Evolutionary conservation across 1,140 invertebrate genomes (phyloP), one percentile per base, ranked within the genome.

Genomic region (Aphis craccivora): DNA sequence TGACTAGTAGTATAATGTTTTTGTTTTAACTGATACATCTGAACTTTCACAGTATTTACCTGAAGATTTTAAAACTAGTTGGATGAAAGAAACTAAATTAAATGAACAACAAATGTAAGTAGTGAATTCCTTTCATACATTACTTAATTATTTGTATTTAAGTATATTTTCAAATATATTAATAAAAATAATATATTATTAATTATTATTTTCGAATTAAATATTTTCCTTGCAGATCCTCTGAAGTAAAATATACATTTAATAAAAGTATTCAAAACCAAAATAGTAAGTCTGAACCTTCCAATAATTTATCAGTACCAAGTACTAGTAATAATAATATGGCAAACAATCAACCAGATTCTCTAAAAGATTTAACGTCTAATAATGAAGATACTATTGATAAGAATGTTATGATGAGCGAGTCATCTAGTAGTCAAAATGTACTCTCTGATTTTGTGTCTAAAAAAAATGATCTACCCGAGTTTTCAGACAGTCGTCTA

Each of bases 401-500:
- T 76, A 76, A n/a, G n/a, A 48, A 51, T 23, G 2, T 81, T 35
- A 37, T 4, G 25, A 91, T 35, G 35, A 40, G 37, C 22, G 35
- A 90, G 3, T 60, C 37, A 40, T 30, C 55, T 91, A n/a, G 48
- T 88, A 48, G 2, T 1, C 37, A 45, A 48, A 48, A 91, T 91
- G 30, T n/a, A 81, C 18, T 76, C 14, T 2, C 55, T 92, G 37
- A 83, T 43, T 20, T 20, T 40, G 3, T 53, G n/a, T 35, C 8
- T 30, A 25, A 35, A 51, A 40, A 25, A 43, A 55, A 43, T 53
- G 91, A 93, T 43, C 3, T 51, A 55, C 48, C 45, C 6, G 48
- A 86, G 2, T 93, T 86, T n/a, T 86, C 40, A 22, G 91, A 93
- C 55, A 93, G 48, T 86, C 45, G 81, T 53, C 8, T 86, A 84